Evolutionary conservation across 92 coral and sea anemone genomes (phyloP).

Genomic region (Porites evermanni): DNA sequence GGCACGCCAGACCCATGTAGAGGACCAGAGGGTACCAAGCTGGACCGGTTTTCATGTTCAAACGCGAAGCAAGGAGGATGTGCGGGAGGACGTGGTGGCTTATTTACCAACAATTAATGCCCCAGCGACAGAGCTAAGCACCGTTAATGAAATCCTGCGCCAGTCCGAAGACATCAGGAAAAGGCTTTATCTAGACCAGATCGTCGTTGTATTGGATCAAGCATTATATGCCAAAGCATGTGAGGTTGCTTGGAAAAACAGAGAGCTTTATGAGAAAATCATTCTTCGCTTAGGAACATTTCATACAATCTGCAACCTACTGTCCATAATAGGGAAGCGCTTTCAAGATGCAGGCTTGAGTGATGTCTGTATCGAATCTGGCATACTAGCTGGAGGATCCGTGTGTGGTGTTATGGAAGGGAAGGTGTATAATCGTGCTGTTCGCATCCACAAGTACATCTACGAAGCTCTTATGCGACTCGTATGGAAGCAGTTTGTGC

Average conservation of each 20-base stretch:
- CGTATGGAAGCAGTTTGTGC: slow-evolving; percentile 41
- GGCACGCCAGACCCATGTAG: slow-evolving; percentile 11
- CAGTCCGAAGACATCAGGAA: slow-evolving; percentile 38
- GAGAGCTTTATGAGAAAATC: neutral
- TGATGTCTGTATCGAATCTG: slow-evolving; percentile 48
- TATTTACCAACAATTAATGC: slow-evolving; percentile 51
- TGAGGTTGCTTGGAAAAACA: slow-evolving; percentile 30
- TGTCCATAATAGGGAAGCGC: slow-evolving; percentile 60
- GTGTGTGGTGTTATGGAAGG: neutral
- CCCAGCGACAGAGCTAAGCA: slow-evolving; percentile 39
- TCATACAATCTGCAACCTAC: slow-evolving; percentile 52
- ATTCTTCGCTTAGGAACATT: slow-evolving; percentile 59
- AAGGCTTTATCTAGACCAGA: neutral
- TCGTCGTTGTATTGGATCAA: slow-evolving; percentile 51
- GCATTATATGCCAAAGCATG: neutral
- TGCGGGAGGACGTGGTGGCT: slow-evolving; percentile 36
- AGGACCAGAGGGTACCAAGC: slow-evolving; percentile 29
- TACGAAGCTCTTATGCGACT: slow-evolving; percentile 45
- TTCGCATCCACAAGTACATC: slow-evolving; percentile 44
- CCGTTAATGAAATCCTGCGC: slow-evolving; percentile 42
- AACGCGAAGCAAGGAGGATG: slow-evolving; percentile 14
- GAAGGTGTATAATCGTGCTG: slow-evolving; percentile 29
- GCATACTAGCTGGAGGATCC: slow-evolving; percentile 50
- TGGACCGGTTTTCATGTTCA: slow-evolving; percentile 60
- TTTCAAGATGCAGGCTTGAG: slow-evolving; percentile 55